Percentiles rank a stretch among this genome's conserved stretches.
Evolutionary conservation across 2,797 vertebrate species (phyloP).

Genomic region (Balearica regulorum): DNA sequence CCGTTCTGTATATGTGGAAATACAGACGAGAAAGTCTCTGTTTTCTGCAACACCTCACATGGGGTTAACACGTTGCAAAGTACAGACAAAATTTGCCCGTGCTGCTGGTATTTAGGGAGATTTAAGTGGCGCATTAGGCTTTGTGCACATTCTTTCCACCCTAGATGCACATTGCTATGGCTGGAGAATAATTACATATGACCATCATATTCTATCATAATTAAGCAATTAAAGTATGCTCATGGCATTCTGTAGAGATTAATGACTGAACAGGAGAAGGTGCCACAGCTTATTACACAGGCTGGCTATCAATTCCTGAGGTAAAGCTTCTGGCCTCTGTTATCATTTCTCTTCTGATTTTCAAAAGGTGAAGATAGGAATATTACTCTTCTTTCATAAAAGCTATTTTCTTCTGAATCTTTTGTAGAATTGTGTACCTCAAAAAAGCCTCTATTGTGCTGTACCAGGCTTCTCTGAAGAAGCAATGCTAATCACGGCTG

Average conservation of each 20-base stretch:
- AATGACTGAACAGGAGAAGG: constrained; percentile 19
- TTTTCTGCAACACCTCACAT: neutral
- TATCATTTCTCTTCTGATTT: neutral
- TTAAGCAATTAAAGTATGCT: constrained; percentile 46
- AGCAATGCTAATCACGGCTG: neutral
- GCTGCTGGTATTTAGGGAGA: neutral
- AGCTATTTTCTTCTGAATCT: neutral
- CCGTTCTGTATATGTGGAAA: neutral
- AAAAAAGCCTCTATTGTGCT: neutral
- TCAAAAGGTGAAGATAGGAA: neutral
- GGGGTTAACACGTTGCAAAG: neutral
- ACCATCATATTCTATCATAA: constrained; percentile 36
- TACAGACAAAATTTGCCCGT: neutral
- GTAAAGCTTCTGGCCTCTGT: neutral
- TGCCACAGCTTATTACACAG: constrained; percentile 9
- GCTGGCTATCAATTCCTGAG: neutral
- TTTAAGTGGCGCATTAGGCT: constrained; percentile 24
- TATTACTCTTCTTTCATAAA: neutral
- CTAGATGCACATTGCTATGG: neutral
- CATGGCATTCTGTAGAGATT: neutral
- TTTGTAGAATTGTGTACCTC: neutral
- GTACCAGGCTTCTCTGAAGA: neutral
- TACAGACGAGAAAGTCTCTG: neutral
- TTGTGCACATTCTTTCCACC: neutral
- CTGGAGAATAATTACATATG: constrained; percentile 37